Percentiles rank a stretch among this genome's conserved stretches.
phyloP scores from a whole-genome alignment of 2,113 vertebrate species.

The Notarius quadriscutis region DNA sequence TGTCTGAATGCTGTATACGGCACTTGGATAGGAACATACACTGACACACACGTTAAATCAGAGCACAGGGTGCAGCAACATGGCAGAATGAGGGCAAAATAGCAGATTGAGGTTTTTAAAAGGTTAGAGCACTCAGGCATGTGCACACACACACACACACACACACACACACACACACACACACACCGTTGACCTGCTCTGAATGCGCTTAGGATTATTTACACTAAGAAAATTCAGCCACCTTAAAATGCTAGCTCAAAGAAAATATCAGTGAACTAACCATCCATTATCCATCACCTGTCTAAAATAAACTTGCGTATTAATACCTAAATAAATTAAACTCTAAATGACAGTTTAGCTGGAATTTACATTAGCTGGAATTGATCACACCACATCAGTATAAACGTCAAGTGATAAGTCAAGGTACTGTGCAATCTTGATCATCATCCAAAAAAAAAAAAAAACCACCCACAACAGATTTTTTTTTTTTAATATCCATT shows the following conservation, averaged over 20 bases:
- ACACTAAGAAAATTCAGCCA: not conserved
- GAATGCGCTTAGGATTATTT: not conserved
- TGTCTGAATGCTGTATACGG: not conserved
- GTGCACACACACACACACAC: not conserved
- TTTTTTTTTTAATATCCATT: no score
- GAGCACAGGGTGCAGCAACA: conserved; percentile 9
- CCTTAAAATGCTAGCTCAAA: not conserved
- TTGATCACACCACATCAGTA: not conserved
- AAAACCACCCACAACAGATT: no score
- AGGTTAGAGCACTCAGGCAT: not conserved
- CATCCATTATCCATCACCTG: not conserved
- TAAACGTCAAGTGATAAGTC: not conserved
- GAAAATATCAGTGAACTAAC: not conserved
- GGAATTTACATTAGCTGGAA: not conserved
- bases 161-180: not conserved
- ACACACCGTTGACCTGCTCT: not conserved
- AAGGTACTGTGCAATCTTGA: not conserved
- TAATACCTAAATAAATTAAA: not conserved
- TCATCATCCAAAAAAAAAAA: not conserved
- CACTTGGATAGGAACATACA: not conserved
- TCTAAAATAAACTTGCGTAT: not conserved
- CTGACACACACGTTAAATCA: not conserved
- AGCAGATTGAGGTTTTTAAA: conserved; percentile 4
- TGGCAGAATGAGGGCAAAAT: conserved; percentile 26
- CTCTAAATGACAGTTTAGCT: not conserved